Evolutionary conservation across 2,888 invertebrate species (phyloP).

Genomic region (Patella ulyssiponensis): DNA sequence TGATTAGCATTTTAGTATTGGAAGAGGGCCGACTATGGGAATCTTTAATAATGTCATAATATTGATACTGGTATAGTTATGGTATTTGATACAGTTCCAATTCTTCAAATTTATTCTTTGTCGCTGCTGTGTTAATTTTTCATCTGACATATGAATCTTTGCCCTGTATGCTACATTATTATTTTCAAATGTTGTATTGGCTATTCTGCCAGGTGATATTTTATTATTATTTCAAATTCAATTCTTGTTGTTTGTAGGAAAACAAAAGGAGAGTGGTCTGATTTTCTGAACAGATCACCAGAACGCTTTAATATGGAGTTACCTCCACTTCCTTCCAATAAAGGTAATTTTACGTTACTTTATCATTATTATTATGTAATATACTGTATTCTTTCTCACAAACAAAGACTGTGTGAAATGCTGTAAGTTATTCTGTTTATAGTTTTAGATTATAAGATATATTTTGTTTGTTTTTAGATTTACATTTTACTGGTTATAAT

Average conservation of each 20-base stretch:
- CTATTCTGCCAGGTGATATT: constrained; percentile 1
- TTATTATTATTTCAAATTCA: constrained; percentile 6
- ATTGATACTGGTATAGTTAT: no score
- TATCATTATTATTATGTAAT: not conserved
- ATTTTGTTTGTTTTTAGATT: constrained; percentile 48
- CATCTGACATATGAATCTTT: no score
- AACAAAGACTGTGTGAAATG: not conserved
- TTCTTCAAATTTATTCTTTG: no score
- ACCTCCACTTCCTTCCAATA: constrained; percentile 61
- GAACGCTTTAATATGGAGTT: constrained; percentile 65
- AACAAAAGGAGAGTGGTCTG: constrained; percentile 62
- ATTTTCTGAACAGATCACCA: constrained; percentile 64
- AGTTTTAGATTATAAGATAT: no score
- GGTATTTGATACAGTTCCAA: no score
- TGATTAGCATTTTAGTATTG: no score
- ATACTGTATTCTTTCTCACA: not conserved
- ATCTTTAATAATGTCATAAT: no score
- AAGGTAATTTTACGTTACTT: constrained; percentile 42
- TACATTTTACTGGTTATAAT: constrained; percentile 65
- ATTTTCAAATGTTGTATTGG: no score
- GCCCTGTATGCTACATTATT: no score
- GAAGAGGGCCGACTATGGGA: no score
- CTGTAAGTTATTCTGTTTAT: not conserved
- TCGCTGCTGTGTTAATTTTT: no score
- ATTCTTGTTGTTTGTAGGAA: constrained; percentile 45